Base-by-base conservation (phyloP, 2,113 vertebrate species). In the Nibea coibor region DNA sequence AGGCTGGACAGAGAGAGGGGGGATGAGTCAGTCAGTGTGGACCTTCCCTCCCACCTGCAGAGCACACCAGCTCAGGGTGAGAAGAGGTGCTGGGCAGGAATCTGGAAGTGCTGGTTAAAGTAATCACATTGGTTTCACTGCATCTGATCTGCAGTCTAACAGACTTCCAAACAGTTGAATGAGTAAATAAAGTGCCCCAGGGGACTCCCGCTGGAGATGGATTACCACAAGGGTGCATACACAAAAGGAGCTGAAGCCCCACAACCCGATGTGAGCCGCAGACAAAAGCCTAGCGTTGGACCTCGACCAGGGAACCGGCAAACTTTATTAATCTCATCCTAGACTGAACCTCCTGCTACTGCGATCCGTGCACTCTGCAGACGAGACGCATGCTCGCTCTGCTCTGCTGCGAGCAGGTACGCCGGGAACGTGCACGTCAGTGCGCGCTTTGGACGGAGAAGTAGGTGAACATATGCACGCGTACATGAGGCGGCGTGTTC, bases 101-200 rank as follows among this genome's bases (percentile, higher is more conserved):
- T 95, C 94, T 95, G 93, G 93, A 93, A 89, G 95, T 87, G 90
- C 92, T 91, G 92, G 95, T 94, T 93, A 92, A 94, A 93, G 94
- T 96, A 96, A 96, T 95, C 89, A 94, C 94, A 96, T 96, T 96
- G 96, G 96, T 95, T 95, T 96, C 96, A 95, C 93, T 93, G 94
- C 91, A 93, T 95, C 95, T 95, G 88, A 95, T 96, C 95, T 93
- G 92, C 95, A 93, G 93, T 94, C 92, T 96, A 96, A 96, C 95
- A 96, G 95, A 96, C 95, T 96, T 95, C 95, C 95, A 94, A 95
- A 95, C 93, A 94, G 95, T 95, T 96, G 95, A 95, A 94, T 92
- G 94, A 95, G 94, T 96, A 96, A 96, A 97, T 96, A 96, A 96
- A 97, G 94, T 95, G 90, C 96, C 94, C 82, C 90, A 71, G 95